phyloP scores from a whole-genome alignment of 2,797 vertebrate genomes.

The Molothrus aeneus region DNA sequence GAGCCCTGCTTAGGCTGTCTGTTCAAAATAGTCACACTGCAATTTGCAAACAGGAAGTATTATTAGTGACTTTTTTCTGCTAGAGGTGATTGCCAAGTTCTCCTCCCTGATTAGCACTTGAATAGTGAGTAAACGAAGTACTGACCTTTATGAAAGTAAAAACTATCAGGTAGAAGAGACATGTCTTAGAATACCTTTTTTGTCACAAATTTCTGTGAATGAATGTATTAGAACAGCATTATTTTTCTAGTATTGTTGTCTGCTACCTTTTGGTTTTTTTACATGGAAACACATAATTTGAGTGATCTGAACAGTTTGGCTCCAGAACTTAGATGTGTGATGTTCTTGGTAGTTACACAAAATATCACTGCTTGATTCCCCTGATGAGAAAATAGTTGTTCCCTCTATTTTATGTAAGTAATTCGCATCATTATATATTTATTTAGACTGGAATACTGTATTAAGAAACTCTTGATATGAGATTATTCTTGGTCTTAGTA shows the following conservation, averaged over 20 bases:
- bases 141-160: not conserved
- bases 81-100: not conserved
- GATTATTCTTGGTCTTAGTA: not conserved
- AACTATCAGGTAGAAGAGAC: not conserved
- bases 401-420: not conserved
- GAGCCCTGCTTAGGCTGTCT: not conserved
- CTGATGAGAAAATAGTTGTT: not conserved
- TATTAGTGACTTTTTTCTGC: not conserved
- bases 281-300: not conserved
- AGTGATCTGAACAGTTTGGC: not conserved
- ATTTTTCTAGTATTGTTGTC: not conserved
- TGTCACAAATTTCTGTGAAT: not conserved
- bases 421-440: not conserved
- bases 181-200: not conserved
- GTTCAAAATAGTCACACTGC: not conserved
- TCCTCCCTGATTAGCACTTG: not conserved
- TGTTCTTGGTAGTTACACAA: not conserved
- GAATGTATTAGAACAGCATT: not conserved
- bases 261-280: not conserved
- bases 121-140: not conserved
- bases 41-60: not conserved
- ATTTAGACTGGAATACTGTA: not conserved
- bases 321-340: not conserved
- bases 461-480: not conserved
- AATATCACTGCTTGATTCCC: not conserved